Conservation (phyloP, 2,888 invertebrate species). For the Acleris cristana region DNA sequence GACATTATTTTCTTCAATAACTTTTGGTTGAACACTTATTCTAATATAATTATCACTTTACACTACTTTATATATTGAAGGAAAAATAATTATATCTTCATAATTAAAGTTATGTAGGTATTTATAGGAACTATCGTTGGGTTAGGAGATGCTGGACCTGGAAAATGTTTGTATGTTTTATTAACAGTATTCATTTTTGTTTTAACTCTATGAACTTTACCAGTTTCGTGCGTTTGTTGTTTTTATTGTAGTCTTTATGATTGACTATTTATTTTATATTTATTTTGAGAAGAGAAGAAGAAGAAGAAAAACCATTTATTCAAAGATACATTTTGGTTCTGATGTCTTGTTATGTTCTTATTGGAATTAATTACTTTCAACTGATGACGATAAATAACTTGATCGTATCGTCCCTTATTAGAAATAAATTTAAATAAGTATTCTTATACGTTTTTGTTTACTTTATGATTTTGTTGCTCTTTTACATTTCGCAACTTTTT, state of each 20-base stretch:
- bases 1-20: slow-evolving; percentile 65
- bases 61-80: slow-evolving; percentile 63
- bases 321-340: no score
- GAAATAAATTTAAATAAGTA: no score
- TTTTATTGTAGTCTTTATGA: slow-evolving; percentile 12
- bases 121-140: slow-evolving; percentile 85
- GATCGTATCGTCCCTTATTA: no score
- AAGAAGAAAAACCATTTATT: no score
- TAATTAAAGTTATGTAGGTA: slow-evolving; percentile 79
- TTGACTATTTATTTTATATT: neutral
- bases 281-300: no score
- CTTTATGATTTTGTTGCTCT: no score
- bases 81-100: slow-evolving; percentile 79
- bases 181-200: slow-evolving; percentile 10
- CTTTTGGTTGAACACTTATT: slow-evolving; percentile 37
- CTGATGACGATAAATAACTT: no score
- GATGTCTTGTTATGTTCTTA: neutral
- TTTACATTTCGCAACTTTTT: no score
- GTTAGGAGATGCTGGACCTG: slow-evolving; percentile 78
- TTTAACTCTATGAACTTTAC: slow-evolving; percentile 47
- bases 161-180: slow-evolving; percentile 36
- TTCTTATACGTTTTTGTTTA: no score
- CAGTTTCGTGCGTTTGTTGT: slow-evolving; percentile 48
- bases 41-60: slow-evolving; percentile 41
- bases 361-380: no score